A percentile compares a stretch with the other conserved stretches of the same genome.
phyloP scores from a whole-genome alignment of 2,888 invertebrate genomes.

The Augiades crinisus region DNA sequence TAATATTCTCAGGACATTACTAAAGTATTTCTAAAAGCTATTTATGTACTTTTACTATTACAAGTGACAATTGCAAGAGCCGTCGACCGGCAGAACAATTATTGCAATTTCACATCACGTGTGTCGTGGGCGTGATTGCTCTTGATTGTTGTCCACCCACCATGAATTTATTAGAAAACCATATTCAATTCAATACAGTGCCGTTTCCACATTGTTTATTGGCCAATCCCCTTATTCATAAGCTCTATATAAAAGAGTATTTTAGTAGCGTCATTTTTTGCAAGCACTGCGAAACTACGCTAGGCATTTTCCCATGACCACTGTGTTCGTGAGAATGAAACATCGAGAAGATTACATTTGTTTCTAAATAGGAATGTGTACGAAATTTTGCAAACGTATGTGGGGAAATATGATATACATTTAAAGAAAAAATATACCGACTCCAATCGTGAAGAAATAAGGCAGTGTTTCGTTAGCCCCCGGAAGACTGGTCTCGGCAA shows the following conservation, averaged over 20 bases:
- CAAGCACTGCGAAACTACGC: too few relatives aligned
- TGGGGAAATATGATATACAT: background rate
- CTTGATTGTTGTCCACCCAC: conserved; percentile 25
- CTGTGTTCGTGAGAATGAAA: background rate
- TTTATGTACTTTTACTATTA: background rate
- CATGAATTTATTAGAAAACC: conserved; percentile 26
- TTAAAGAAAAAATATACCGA: background rate
- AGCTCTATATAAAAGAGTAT: background rate
- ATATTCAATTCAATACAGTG: conserved; percentile 12
- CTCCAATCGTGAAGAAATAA: background rate
- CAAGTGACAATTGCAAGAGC: conserved; percentile 18
- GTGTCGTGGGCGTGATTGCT: conserved; percentile 22
- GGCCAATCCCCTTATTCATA: conserved; percentile 4
- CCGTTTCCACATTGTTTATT: conserved; percentile 9
- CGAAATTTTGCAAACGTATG: background rate
- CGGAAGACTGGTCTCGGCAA: conserved; percentile 37
- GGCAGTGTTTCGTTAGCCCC: conserved; percentile 6
- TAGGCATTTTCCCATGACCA: background rate
- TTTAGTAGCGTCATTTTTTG: too few relatives aligned
- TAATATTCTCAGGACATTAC: too few relatives aligned
- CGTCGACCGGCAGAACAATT: conserved; percentile 22
- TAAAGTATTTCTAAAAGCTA: background rate
- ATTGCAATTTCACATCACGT: conserved; percentile 25
- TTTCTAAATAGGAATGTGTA: background rate
- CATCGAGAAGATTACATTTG: too few relatives aligned